These are phyloP conservation scores for Cyprinodon diabolis DNA, from an alignment of 2,797 vertebrate species.

Conservation along the genomic window DNA sequence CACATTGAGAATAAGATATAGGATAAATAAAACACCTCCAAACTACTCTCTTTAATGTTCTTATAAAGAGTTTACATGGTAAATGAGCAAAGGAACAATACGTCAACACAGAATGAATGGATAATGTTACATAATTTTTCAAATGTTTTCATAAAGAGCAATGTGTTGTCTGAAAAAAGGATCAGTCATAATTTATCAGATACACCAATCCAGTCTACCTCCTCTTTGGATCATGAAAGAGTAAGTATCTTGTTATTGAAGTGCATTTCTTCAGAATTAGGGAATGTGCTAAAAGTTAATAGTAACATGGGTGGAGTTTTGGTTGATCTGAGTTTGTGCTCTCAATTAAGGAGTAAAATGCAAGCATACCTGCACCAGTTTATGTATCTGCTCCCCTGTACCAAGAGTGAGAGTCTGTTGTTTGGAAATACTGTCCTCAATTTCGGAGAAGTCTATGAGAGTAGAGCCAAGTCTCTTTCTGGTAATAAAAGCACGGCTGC, in stretches of 20 bases:
- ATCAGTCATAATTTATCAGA: background rate
- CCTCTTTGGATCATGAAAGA: background rate
- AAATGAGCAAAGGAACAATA: background rate
- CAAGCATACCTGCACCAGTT: slow-evolving; percentile 64
- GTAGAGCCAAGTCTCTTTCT: slow-evolving; percentile 62
- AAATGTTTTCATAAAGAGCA: background rate
- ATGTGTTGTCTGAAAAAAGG: background rate
- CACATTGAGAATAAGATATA: background rate
- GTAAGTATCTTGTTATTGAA: background rate
- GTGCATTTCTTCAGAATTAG: background rate
- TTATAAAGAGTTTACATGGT: background rate
- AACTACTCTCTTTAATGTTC: background rate
- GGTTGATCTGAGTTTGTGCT: background rate
- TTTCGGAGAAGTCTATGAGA: slow-evolving; percentile 70
- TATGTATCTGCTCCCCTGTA: slow-evolving; percentile 76
- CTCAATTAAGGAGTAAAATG: background rate
- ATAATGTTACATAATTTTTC: background rate
- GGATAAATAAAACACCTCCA: background rate
- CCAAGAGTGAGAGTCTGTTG: slow-evolving; percentile 69
- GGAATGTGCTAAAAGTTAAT: background rate
- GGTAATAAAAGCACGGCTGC: slow-evolving; percentile 69
- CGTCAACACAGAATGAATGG: background rate
- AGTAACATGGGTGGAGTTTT: background rate
- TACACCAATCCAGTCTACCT: background rate
- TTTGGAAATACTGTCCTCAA: slow-evolving; percentile 73